Evolutionary conservation across 2,113 vertebrate species (phyloP).

Genomic region (Carassius gibelio): DNA sequence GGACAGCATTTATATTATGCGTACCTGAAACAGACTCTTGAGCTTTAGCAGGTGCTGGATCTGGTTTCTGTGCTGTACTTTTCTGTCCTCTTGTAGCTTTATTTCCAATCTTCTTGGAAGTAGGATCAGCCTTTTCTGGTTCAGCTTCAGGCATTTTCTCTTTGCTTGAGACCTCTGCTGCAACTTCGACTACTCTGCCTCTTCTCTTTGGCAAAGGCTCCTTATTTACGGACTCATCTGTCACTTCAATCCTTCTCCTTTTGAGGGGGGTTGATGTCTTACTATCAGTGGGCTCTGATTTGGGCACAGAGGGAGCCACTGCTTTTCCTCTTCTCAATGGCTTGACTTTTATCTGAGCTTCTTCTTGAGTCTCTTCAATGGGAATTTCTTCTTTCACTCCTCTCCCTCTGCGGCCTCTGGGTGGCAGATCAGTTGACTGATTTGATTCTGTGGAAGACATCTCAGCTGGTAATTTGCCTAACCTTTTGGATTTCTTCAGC

Average conservation of each 20-base stretch:
- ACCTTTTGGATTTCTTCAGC: neutral
- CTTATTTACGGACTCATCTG: neutral
- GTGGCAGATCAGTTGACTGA: neutral
- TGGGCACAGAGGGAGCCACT: neutral
- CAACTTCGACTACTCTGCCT: conserved; percentile 32
- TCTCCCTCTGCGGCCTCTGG: conserved; percentile 66
- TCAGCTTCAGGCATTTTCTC: neutral
- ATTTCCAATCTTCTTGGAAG: neutral
- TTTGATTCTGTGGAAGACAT: conserved; percentile 45
- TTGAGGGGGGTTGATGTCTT: conserved; percentile 25
- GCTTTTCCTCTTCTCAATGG: conserved; percentile 39
- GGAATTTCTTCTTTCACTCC: conserved; percentile 47
- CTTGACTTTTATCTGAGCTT: neutral
- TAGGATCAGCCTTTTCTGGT: conserved; percentile 21
- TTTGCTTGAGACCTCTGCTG: neutral
- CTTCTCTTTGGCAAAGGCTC: conserved; percentile 39
- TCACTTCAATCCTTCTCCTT: conserved; percentile 40
- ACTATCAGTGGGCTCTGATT: neutral
- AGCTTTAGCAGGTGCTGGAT: neutral
- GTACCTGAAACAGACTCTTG: neutral
- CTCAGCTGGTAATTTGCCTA: neutral
- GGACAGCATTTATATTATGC: neutral
- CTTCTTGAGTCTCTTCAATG: neutral
- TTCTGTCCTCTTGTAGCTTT: conserved; percentile 46
- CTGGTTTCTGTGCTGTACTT: conserved; percentile 19